Base-by-base conservation (phyloP, 1,140 invertebrate genomes). In the Caenorhabditis elegans region DNA sequence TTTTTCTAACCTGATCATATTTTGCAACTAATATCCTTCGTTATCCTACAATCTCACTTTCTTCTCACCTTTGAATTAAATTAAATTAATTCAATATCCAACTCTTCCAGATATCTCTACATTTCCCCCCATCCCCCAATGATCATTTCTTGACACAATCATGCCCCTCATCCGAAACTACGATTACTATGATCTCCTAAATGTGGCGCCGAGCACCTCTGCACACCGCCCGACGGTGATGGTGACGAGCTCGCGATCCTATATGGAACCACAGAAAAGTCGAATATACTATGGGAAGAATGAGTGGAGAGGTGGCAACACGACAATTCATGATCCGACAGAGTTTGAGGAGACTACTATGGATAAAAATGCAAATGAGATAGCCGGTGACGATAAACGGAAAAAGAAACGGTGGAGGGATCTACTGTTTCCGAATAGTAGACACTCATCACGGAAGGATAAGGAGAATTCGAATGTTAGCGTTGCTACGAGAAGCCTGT, bases 261-360 rank as follows among this genome's bases (percentile, higher is more conserved):
- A n/a, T n/a, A n/a, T n/a, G n/a, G n/a, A n/a, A n/a, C n/a, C n/a
- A n/a, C n/a, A 51, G 65, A 24, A 1, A 70, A 70, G 13, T 11
- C 24, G 34, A 39, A 70, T 70, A 1, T 70, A 70, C 13, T 70
- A 70, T 39, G 34, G 60, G 22, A 70, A 39, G 13, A 36, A 70
- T 11, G 60, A 70, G 13, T 70, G n/a, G 43, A 76, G 65, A 24
- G 65, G 60, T 17, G 39, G 28, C 11, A 81, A 81, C 28, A 47
- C 46, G 39, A 80, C 79, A 10, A 76, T 81, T 15, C 36, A 81
- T 28, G 80, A 76, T 51, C 80, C 80, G 13, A 36, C 43, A 26
- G 47, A 51, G 17, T 43, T 81, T 24, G 55, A 65, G 24, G 47
- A 65, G 34, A 26, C 10, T 70, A 26, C 10, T 70, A 3, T 43